Evolutionary conservation across 1,140 invertebrate genomes (phyloP).

Genomic region (Mactra quadrangularis): DNA sequence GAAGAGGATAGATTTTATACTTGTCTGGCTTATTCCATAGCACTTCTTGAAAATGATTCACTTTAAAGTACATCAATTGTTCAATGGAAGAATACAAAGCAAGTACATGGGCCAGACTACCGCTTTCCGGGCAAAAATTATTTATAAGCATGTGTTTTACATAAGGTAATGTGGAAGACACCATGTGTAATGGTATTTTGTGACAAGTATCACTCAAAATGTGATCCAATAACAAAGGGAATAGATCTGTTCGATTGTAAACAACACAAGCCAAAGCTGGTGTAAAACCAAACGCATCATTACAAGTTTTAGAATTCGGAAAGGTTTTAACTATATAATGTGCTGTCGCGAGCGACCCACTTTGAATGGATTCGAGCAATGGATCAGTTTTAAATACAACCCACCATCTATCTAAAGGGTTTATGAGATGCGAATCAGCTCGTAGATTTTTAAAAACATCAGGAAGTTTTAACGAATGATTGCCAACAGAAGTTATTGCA

Average conservation of each 20-base stretch:
- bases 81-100: conserved; percentile 2
- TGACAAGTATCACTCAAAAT: neutral
- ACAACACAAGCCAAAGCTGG: neutral
- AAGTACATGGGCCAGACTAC: conserved; percentile 2
- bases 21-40: conserved; percentile 20
- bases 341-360: conserved; percentile 3
- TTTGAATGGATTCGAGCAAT: neutral
- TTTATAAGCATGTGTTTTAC: neutral
- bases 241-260: conserved; percentile 1
- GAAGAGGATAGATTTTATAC: conserved; percentile 1
- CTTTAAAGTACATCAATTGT: neutral
- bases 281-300: conserved; percentile 24
- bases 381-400: conserved; percentile 15
- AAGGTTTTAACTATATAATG: conserved; percentile 1
- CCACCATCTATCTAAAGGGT: conserved; percentile 35
- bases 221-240: neutral
- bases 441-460: neutral
- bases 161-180: too few species aligned
- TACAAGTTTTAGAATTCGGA: neutral
- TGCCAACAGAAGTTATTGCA: neutral
- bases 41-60: neutral
- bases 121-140: conserved; percentile 1
- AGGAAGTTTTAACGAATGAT: neutral
- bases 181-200: neutral
- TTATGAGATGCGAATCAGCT: neutral